A percentile compares a stretch with the other conserved stretches of the same genome.
Evolutionary conservation across 2,797 vertebrate species (phyloP).

Genomic region (Esox lucius): DNA sequence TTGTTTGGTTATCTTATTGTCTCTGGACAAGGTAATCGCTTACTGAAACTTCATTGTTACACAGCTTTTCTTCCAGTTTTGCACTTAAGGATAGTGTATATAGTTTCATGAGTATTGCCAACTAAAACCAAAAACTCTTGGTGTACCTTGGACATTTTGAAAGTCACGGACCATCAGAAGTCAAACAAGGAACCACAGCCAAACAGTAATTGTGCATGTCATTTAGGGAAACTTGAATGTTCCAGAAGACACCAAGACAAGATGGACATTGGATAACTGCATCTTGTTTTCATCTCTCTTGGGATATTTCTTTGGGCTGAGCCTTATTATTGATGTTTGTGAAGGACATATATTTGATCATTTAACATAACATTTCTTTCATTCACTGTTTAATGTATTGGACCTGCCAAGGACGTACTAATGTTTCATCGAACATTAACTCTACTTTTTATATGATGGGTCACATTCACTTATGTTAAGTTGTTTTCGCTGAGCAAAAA

Average conservation of each 20-base stretch:
- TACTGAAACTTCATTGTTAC: slow-evolving; percentile 17
- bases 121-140: slow-evolving; percentile 35
- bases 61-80: slow-evolving; percentile 45
- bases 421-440: slow-evolving; percentile 52
- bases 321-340: slow-evolving; percentile 22
- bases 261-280: slow-evolving; percentile 12
- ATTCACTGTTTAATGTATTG: slow-evolving; percentile 45
- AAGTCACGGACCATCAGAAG: slow-evolving; percentile 37
- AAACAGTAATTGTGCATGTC: slow-evolving; percentile 22
- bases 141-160: slow-evolving; percentile 29
- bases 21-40: slow-evolving; percentile 41
- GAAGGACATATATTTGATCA: slow-evolving; percentile 38
- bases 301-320: background rate
- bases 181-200: slow-evolving; percentile 11
- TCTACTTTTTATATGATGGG: slow-evolving; percentile 47
- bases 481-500: slow-evolving; percentile 54
- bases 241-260: slow-evolving; percentile 25
- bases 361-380: slow-evolving; percentile 27
- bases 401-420: slow-evolving; percentile 53
- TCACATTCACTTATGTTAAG: slow-evolving; percentile 49
- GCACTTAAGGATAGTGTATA: slow-evolving; percentile 60
- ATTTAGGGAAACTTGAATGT: slow-evolving; percentile 34
- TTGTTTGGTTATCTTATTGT: slow-evolving; percentile 28
- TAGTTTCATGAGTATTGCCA: slow-evolving; percentile 50
- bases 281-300: background rate